Evolutionary conservation across 1,140 invertebrate species (phyloP).

Genomic region (Gonatopus flavifemur): DNA sequence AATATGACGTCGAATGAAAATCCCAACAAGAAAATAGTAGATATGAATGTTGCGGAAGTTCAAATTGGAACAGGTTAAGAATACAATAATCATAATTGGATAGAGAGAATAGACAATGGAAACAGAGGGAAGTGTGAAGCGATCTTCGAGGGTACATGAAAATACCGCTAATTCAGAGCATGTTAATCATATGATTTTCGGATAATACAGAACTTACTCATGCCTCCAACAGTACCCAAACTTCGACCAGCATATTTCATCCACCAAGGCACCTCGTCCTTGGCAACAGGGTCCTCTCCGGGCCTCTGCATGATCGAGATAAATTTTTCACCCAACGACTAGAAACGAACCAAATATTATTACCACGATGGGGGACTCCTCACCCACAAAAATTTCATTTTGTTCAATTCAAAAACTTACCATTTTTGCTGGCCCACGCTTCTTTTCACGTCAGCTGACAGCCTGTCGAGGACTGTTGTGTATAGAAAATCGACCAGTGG

Average conservation of each 20-base stretch:
- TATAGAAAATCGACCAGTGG: conserved; percentile 31
- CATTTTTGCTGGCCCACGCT: conserved; percentile 20
- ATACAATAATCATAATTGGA: too few relatives aligned
- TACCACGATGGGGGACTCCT: not conserved
- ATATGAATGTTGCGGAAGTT: too few relatives aligned
- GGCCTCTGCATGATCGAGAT: conserved; percentile 74
- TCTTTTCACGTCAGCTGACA: conserved; percentile 33
- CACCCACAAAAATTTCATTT: not conserved
- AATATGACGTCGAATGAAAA: too few relatives aligned
- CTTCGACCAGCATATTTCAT: conserved; percentile 82
- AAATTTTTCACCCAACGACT: conserved; percentile 80
- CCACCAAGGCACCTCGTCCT: conserved; percentile 86
- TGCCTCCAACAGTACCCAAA: conserved; percentile 81
- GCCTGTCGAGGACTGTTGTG: conserved; percentile 23
- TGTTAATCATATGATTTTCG: too few relatives aligned
- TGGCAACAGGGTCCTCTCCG: conserved; percentile 70
- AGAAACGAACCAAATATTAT: conserved; percentile 31
- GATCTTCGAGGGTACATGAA: too few relatives aligned
- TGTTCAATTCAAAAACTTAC: conserved; percentile 16
- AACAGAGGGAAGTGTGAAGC: too few relatives aligned
- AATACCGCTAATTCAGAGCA: too few relatives aligned
- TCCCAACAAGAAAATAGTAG: too few relatives aligned
- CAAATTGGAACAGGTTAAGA: too few relatives aligned
- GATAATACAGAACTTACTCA: conserved; percentile 76
- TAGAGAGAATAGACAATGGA: too few relatives aligned